phyloP scores from a whole-genome alignment of 2,113 vertebrate species.

The Tyto alba region DNA sequence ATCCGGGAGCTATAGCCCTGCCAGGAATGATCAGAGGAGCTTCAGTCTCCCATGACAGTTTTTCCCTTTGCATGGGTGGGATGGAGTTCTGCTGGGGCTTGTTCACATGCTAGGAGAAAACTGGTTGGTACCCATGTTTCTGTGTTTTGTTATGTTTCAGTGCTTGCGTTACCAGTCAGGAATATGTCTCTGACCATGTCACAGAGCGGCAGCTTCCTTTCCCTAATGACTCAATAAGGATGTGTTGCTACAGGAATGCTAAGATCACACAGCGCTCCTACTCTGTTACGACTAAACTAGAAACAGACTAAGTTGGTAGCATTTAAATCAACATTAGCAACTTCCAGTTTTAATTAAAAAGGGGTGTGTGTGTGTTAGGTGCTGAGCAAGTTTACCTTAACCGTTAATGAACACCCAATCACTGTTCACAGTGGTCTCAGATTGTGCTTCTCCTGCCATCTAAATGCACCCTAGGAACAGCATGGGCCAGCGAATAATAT shows the following conservation, averaged over 20 bases:
- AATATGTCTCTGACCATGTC: background rate
- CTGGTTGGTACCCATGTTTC: background rate
- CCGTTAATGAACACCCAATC: background rate
- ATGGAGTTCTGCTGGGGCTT: background rate
- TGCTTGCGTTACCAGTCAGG: background rate
- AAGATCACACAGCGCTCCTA: background rate
- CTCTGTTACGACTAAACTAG: background rate
- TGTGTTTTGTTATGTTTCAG: background rate
- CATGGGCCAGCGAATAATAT: background rate
- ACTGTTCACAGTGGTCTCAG: background rate
- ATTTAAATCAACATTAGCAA: background rate
- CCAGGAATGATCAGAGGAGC: background rate
- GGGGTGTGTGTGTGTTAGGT: too few relatives aligned
- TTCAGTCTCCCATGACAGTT: fast-evolving
- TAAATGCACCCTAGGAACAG: background rate
- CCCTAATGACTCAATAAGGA: background rate
- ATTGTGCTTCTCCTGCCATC: background rate
- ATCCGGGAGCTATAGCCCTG: background rate
- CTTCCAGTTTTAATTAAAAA: background rate
- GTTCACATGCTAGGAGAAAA: background rate
- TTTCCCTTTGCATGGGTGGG: background rate
- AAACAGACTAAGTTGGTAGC: background rate
- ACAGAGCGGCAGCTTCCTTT: background rate
- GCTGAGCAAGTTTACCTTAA: background rate
- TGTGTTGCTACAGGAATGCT: background rate